Percentiles rank a stretch among this genome's conserved stretches.
These are phyloP conservation scores for Meandrina meandrites DNA, from an alignment of 92 coral and sea anemone species.

Conservation along the genomic window DNA sequence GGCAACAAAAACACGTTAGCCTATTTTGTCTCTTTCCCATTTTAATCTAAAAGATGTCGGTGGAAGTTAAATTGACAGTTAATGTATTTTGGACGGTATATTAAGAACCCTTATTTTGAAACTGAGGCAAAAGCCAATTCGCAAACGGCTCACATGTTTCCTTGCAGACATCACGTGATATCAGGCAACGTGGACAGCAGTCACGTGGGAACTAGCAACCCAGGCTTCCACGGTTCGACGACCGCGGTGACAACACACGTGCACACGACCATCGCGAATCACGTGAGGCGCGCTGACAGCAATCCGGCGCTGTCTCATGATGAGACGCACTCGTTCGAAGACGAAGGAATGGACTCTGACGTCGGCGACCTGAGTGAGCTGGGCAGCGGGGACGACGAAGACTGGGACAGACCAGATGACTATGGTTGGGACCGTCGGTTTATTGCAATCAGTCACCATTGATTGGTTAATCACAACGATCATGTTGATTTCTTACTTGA, in stretches of 20 bases:
- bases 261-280: constrained; percentile 41
- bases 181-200: neutral
- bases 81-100: too few species aligned
- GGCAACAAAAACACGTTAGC: too few species aligned
- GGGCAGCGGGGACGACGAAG: constrained; percentile 48
- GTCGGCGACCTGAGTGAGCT: constrained; percentile 57
- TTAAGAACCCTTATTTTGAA: neutral
- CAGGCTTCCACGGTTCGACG: constrained; percentile 37
- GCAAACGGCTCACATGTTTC: neutral
- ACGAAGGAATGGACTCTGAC: constrained; percentile 67
- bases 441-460: neutral
- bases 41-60: too few species aligned
- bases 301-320: constrained; percentile 52
- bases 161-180: constrained; percentile 30
- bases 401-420: constrained; percentile 23
- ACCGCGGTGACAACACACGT: constrained; percentile 14
- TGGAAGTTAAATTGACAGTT: too few species aligned
- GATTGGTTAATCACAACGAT: neutral
- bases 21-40: too few species aligned
- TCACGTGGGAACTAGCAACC: constrained; percentile 36
- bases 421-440: constrained; percentile 12
- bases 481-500: neutral
- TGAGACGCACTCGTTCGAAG: constrained; percentile 45
- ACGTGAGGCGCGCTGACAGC: constrained; percentile 45
- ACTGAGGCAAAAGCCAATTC: neutral